phyloP scores from a whole-genome alignment of 2,888 invertebrate genomes.

The Cheilosia soror region DNA sequence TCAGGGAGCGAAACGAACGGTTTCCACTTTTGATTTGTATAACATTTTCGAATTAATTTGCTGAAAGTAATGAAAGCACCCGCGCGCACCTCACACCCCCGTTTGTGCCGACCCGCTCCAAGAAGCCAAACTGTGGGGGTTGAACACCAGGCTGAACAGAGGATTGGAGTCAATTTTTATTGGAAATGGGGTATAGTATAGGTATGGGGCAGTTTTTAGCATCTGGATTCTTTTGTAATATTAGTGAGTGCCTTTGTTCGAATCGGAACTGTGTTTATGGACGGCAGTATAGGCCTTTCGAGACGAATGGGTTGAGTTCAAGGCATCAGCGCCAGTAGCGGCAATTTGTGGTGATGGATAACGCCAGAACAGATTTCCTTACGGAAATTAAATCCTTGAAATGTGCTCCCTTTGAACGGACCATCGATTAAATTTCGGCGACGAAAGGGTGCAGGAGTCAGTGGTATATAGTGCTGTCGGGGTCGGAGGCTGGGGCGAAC shows the following conservation, averaged over 20 bases:
- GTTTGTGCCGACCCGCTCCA: no score
- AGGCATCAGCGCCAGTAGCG: slow-evolving; percentile 12
- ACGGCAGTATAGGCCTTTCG: neutral
- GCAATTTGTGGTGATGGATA: slow-evolving; percentile 60
- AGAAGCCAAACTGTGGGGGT: no score
- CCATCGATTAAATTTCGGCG: slow-evolving; percentile 17
- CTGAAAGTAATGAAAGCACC: slow-evolving; percentile 49
- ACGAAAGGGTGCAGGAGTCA: neutral
- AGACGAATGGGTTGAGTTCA: slow-evolving; percentile 42
- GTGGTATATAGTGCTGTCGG: neutral
- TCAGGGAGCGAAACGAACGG: slow-evolving; percentile 14
- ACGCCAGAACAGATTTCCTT: slow-evolving; percentile 61
- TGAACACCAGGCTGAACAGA: neutral
- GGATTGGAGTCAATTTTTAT: neutral
- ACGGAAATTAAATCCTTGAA: slow-evolving; percentile 71
- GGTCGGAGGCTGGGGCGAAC: neutral
- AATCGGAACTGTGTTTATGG: neutral
- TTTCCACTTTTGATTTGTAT: slow-evolving; percentile 53
- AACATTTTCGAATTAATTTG: slow-evolving; percentile 65
- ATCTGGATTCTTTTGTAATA: slow-evolving; percentile 41
- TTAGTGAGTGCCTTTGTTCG: slow-evolving; percentile 35
- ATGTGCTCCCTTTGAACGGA: slow-evolving; percentile 31
- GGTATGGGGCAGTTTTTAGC: slow-evolving; percentile 12
- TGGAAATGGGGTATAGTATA: slow-evolving; percentile 19
- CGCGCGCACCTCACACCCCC: neutral